A percentile compares a stretch with the other conserved stretches of the same genome.
phyloP scores from a whole-genome alignment of 1,140 invertebrate genomes.

The Danaus melanippus region DNA sequence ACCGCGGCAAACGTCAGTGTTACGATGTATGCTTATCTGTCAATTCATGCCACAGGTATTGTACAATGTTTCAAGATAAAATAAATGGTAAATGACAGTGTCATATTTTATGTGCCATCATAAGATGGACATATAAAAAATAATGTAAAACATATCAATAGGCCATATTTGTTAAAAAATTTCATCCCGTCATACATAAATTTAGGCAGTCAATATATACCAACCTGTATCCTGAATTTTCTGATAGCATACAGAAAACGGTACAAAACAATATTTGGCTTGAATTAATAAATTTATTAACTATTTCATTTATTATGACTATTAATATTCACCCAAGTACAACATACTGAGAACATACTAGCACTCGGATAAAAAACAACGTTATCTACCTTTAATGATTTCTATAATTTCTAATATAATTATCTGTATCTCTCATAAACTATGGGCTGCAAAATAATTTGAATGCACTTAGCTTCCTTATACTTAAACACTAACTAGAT shows the following conservation, averaged over 20 bases:
- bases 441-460: conserved; percentile 62
- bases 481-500: conserved; percentile 54
- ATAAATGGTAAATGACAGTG: conserved; percentile 5
- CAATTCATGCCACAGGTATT: conserved; percentile 1
- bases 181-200: too few species aligned
- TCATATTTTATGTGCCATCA: not conserved
- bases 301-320: not conserved
- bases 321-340: conserved; percentile 8
- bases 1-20: too few species aligned
- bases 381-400: conserved; percentile 43
- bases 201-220: too few species aligned
- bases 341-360: conserved; percentile 17
- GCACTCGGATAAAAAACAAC: conserved; percentile 30
- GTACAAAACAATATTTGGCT: too few species aligned
- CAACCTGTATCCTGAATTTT: too few species aligned
- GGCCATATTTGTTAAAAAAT: too few species aligned
- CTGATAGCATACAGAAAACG: too few species aligned
- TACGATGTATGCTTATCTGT: too few species aligned
- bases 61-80: conserved; percentile 13
- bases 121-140: too few species aligned
- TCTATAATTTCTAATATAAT: conserved; percentile 46
- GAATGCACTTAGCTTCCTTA: conserved; percentile 63
- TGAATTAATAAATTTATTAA: too few species aligned
- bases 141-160: too few species aligned
- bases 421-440: conserved; percentile 43